Evolutionary conservation across 2,888 invertebrate species (phyloP).

Genomic region (Tineola bisselliella): DNA sequence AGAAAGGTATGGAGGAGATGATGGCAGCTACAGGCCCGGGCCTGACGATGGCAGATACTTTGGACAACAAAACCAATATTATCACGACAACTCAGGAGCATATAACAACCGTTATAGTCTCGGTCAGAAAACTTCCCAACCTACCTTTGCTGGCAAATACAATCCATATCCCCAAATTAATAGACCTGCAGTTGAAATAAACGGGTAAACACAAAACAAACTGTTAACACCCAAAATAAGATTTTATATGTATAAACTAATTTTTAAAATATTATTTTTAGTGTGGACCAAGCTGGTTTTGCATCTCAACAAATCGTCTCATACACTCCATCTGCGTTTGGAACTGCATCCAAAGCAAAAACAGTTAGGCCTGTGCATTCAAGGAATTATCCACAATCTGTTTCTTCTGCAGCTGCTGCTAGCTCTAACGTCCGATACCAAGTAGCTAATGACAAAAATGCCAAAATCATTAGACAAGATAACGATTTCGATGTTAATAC

Average conservation of each 20-base stretch:
- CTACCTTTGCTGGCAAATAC: slow-evolving; percentile 20
- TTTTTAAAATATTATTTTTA: slow-evolving; percentile 17
- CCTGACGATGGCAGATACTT: slow-evolving; percentile 35
- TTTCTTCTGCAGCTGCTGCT: background rate
- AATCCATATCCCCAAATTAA: slow-evolving; percentile 24
- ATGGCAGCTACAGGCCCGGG: slow-evolving; percentile 36
- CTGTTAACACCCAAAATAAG: background rate
- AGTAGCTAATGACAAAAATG: slow-evolving; percentile 25
- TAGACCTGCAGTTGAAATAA: background rate
- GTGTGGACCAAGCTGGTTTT: slow-evolving; percentile 27
- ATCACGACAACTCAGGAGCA: slow-evolving; percentile 21
- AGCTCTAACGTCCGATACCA: background rate
- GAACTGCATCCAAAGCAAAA: background rate
- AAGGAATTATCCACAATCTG: background rate
- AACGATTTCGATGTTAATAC: slow-evolving; percentile 58
- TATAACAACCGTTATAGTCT: slow-evolving; percentile 16
- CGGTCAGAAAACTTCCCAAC: background rate
- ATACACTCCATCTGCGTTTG: slow-evolving; percentile 11
- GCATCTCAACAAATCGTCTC: slow-evolving; percentile 23
- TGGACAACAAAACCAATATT: slow-evolving; percentile 22
- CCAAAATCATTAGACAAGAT: slow-evolving; percentile 65
- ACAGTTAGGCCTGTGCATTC: background rate
- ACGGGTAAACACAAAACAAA: background rate
- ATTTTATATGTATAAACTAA: background rate
- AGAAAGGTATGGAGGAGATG: slow-evolving; percentile 33